phyloP scores from a whole-genome alignment of 2,888 invertebrate genomes.

The Cepaea hortensis region DNA sequence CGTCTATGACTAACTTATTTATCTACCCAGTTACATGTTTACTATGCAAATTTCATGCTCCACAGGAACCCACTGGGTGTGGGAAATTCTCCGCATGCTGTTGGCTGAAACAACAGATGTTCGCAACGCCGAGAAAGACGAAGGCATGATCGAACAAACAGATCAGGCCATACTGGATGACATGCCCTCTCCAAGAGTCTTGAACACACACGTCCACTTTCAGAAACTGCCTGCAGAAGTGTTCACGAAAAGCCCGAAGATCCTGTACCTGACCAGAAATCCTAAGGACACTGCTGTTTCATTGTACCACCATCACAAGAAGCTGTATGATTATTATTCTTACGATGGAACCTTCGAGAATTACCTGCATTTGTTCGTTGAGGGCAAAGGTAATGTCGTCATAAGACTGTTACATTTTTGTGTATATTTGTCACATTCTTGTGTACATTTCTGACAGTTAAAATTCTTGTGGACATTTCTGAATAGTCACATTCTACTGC shows the following conservation, averaged over 20 bases:
- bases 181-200: constrained; percentile 52
- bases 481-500: no score
- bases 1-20: no score
- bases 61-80: constrained; percentile 57
- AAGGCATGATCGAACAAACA: constrained; percentile 51
- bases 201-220: constrained; percentile 56
- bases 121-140: constrained; percentile 44
- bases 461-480: no score
- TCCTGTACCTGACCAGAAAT: constrained; percentile 41
- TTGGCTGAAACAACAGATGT: constrained; percentile 50
- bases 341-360: constrained; percentile 38
- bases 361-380: constrained; percentile 33
- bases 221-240: constrained; percentile 48
- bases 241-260: constrained; percentile 1
- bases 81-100: constrained; percentile 56
- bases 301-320: constrained; percentile 33
- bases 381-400: constrained; percentile 28
- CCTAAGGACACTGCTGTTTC: constrained; percentile 40
- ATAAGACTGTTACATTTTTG: no score
- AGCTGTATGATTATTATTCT: constrained; percentile 22
- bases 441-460: no score
- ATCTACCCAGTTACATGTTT: no score
- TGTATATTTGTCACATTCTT: no score
- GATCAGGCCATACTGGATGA: constrained; percentile 41
- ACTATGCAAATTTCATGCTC: neutral